A percentile compares a stretch with the other conserved stretches of the same genome.
These are phyloP conservation scores for Conus canariensis DNA, from an alignment of 2,888 invertebrate species.

Conservation along the genomic window DNA sequence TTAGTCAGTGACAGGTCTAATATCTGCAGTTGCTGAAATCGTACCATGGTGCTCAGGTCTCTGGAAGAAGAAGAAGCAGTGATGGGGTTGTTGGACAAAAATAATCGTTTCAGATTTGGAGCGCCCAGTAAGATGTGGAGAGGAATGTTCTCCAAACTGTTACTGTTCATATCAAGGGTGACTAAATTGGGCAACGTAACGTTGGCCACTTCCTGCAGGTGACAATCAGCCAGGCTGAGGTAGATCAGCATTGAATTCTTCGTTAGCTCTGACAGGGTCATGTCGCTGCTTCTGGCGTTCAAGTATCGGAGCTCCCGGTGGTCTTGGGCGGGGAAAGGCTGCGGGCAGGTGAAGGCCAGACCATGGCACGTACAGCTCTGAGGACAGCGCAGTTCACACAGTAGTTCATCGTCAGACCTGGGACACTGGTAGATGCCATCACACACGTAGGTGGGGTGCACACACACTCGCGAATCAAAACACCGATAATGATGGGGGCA, in stretches of 20 bases:
- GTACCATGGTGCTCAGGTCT: background rate
- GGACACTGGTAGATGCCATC: slow-evolving; percentile 1
- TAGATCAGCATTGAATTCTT: background rate
- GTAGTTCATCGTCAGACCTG: background rate
- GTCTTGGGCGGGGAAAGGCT: background rate
- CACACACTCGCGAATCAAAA: background rate
- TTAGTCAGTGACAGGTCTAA: background rate
- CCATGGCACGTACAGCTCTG: background rate
- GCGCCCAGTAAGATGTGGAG: background rate
- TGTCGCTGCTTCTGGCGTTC: background rate
- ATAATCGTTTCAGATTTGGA: background rate
- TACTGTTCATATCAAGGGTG: slow-evolving; percentile 15
- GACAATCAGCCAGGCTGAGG: background rate
- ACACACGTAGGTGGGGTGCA: background rate
- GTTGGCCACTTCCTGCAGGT: background rate
- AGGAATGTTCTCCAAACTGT: background rate
- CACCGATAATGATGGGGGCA: slow-evolving; percentile 24
- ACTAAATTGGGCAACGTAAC: background rate
- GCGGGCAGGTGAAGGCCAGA: background rate
- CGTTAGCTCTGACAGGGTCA: background rate
- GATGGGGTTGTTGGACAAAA: slow-evolving; percentile 15
- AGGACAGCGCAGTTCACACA: slow-evolving; percentile 6
- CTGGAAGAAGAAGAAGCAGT: background rate
- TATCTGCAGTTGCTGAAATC: background rate
- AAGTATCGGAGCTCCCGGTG: slow-evolving; percentile 9